Conservation (phyloP, 2,888 invertebrate genomes). For the Pheosia gnoma region DNA sequence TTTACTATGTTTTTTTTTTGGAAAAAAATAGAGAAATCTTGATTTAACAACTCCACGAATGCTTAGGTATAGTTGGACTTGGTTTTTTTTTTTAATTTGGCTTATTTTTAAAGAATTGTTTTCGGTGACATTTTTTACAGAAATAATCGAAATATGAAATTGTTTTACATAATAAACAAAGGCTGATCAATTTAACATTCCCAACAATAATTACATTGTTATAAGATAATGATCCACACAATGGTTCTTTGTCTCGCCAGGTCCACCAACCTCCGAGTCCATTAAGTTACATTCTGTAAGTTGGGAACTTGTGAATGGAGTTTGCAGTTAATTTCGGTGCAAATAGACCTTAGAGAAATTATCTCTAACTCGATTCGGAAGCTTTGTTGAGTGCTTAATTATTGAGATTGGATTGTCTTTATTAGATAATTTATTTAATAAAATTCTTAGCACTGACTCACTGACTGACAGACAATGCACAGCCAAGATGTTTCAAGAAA, state of each 20-base stretch:
- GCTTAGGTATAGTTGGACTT: no score
- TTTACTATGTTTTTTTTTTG: no score
- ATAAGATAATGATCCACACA: constrained; percentile 40
- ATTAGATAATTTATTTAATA: background rate
- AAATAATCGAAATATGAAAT: background rate
- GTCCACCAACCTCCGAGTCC: constrained; percentile 45
- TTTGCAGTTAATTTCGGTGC: constrained; percentile 66
- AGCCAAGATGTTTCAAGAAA: no score
- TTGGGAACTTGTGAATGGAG: constrained; percentile 68
- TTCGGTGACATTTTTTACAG: background rate
- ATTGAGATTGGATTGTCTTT: constrained; percentile 4
- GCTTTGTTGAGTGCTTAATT: constrained; percentile 6
- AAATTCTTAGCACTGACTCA: no score
- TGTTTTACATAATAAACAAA: background rate
- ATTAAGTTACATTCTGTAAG: constrained; percentile 67
- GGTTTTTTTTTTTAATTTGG: no score
- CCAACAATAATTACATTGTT: constrained; percentile 54
- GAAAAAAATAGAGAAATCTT: no score
- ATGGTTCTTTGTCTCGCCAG: constrained; percentile 60
- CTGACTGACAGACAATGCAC: no score
- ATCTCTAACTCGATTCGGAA: constrained; percentile 20
- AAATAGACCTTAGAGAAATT: constrained; percentile 55
- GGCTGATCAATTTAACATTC: constrained; percentile 34
- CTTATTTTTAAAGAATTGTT: no score
- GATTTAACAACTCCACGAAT: no score